phyloP scores from a whole-genome alignment of 2,888 invertebrate species.

The Zelleria hepariella region DNA sequence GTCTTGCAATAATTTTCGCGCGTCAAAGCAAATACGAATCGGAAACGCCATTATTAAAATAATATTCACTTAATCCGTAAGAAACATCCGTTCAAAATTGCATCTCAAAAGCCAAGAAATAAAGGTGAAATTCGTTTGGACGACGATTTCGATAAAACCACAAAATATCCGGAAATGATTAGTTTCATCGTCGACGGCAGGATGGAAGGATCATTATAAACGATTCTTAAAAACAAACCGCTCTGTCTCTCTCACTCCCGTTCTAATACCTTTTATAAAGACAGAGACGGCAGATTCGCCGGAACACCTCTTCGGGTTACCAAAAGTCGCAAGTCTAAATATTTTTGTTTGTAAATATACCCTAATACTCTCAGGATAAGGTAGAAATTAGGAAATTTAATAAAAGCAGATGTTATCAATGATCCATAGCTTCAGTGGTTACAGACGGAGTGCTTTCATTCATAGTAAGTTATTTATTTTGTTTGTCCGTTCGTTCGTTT shows the following conservation, averaged over 20 bases:
- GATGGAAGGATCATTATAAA: slow-evolving; percentile 59
- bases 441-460: background rate
- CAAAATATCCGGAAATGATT: slow-evolving; percentile 54
- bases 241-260: slow-evolving; percentile 20
- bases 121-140: background rate
- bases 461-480: no score
- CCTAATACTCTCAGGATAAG: background rate
- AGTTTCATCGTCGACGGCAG: slow-evolving; percentile 63
- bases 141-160: slow-evolving; percentile 14
- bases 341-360: slow-evolving; percentile 3
- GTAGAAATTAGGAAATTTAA: background rate
- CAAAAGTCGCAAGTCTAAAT: background rate
- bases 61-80: background rate
- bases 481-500: background rate
- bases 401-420: background rate
- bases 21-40: background rate
- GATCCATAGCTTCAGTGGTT: background rate
- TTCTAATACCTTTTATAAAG: slow-evolving; percentile 17
- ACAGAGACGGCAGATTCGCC: slow-evolving; percentile 20
- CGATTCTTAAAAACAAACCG: slow-evolving; percentile 49
- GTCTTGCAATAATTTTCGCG: background rate
- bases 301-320: slow-evolving; percentile 30
- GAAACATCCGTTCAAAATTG: background rate
- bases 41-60: slow-evolving; percentile 1
- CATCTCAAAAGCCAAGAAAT: background rate